Evolutionary conservation across 1,140 invertebrate genomes (phyloP), one percentile per base, ranked within the genome.

Genomic region (Phenacoccus solenopsis): DNA sequence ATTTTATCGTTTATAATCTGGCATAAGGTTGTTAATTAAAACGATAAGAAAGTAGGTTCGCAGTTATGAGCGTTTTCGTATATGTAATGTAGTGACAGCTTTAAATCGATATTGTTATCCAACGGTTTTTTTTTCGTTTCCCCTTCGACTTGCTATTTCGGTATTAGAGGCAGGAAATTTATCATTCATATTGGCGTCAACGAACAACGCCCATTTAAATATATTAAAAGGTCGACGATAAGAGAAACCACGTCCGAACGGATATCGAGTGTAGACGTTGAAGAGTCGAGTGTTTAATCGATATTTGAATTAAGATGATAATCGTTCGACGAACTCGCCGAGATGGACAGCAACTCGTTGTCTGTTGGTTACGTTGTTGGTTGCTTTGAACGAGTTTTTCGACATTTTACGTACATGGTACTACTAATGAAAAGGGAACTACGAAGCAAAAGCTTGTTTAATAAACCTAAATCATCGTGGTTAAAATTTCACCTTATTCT

Each of bases 191-290:
- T 49, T 2, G 4, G 4, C 38, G 38, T 49, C n/a, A 10, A n/a
- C 38, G 38, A 49, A 49, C 38, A 49, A 49, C 38, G 38, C 38
- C 38, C 38, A 49, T 49, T 49, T 49, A 49, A 49, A 49, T 49
- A 49, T 49, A 49, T 49, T 49, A 49, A 49, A 49, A 49, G 38
- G 38, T 49, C 38, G 38, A 16, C 16, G 38, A n/a, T n/a, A n/a
- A n/a, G n/a, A n/a, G n/a, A n/a, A n/a, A n/a, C n/a, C n/a, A n/a
- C n/a, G n/a, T n/a, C n/a, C n/a, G n/a, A n/a, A n/a, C n/a, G n/a
- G n/a, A n/a, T n/a, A n/a, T n/a, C n/a, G n/a, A n/a, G n/a, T n/a
- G n/a, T n/a, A n/a, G n/a, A n/a, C n/a, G n/a, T n/a, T n/a, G n/a
- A n/a, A n/a, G n/a, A n/a, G n/a, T n/a, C n/a, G n/a, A n/a, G n/a